Evolutionary conservation across 2,888 invertebrate species (phyloP).

Genomic region (Cosmopolites sordidus): DNA sequence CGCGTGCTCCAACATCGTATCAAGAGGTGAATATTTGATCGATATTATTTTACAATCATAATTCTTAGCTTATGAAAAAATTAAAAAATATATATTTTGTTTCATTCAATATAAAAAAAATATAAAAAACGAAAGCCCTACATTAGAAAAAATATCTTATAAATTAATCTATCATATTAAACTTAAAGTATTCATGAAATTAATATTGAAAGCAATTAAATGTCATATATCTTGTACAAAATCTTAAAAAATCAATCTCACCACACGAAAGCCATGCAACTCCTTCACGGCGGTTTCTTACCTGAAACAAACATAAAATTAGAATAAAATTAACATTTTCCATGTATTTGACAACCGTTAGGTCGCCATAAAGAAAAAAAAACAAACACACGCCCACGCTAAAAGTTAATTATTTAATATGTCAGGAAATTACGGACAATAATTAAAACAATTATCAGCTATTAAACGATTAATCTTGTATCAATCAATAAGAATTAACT

Average conservation of each 20-base stretch:
- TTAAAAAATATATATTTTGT: no score
- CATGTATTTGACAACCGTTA: not conserved
- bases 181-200: no score
- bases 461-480: not conserved
- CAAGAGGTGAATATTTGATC: no score
- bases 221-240: no score
- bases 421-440: not conserved
- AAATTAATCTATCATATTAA: no score
- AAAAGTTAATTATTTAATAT: not conserved
- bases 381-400: not conserved
- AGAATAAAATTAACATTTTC: not conserved
- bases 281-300: not conserved
- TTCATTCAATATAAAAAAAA: no score
- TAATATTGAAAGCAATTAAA: no score
- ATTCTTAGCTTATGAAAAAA: no score
- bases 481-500: not conserved
- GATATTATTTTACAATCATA: no score
- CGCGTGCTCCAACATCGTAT: no score
- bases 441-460: not conserved
- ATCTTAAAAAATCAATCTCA: not conserved
- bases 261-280: not conserved
- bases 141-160: no score
- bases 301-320: constrained; percentile 1
- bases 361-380: not conserved
- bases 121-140: no score